These are phyloP conservation scores for Paracanthobrama guichenoti DNA, from an alignment of 2,113 vertebrate genomes.

Conservation along the genomic window DNA sequence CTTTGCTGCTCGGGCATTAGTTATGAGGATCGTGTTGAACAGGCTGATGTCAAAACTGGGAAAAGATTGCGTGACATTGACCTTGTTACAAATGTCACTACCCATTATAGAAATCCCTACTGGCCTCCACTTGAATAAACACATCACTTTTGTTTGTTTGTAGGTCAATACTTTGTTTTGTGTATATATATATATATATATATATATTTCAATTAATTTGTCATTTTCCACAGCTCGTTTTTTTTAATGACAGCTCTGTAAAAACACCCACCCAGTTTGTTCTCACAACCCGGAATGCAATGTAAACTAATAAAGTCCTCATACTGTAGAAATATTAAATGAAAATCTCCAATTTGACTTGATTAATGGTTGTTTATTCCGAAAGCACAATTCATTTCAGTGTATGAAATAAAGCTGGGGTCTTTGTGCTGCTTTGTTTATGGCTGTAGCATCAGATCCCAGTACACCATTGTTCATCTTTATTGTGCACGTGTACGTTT, in stretches of 20 bases:
- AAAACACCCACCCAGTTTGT: background rate
- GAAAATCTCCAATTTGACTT: slow-evolving; percentile 28
- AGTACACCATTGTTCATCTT: background rate
- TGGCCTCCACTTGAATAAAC: background rate
- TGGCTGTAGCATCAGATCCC: background rate
- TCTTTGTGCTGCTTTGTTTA: background rate
- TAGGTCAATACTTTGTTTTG: background rate
- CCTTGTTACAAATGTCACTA: background rate
- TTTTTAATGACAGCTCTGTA: background rate
- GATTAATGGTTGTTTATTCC: background rate
- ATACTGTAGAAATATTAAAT: slow-evolving; percentile 39
- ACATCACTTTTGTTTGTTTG: background rate
- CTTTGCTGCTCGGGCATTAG: background rate
- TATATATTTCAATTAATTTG: background rate
- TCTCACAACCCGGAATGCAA: slow-evolving; percentile 18
- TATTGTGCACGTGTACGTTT: background rate
- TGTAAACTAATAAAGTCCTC: slow-evolving; percentile 25
- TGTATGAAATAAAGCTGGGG: background rate
- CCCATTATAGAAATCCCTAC: background rate
- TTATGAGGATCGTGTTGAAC: background rate
- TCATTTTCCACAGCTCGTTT: background rate
- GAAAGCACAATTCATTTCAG: background rate
- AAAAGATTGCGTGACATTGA: background rate
- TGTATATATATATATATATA: too few relatives aligned
- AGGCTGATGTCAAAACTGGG: background rate